Base-by-base conservation (phyloP, 2,113 vertebrate genomes). In the Azemiops feae region DNA sequence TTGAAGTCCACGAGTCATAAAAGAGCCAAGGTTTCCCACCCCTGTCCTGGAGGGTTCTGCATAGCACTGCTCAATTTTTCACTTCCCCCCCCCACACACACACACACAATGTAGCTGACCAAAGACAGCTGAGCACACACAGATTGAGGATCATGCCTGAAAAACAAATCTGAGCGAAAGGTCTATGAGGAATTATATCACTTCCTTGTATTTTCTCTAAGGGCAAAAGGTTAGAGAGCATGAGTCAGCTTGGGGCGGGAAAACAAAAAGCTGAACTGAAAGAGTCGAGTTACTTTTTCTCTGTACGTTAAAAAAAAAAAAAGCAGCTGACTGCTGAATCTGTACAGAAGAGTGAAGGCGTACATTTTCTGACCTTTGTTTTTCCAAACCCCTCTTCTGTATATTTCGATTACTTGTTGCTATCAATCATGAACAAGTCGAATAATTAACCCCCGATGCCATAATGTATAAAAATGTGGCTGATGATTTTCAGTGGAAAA, bases 171-270 rank as follows among this genome's bases (percentile, higher is more conserved):
- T 94, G 74, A 95, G 94, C 23, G 23, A 57, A 95, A 88, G 89
- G 91, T 60, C 91, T 45, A 34, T 74, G 94, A 94, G 93, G 34
- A 95, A 97, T 98, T 60, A 97, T 96, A 95, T 98, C 91, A 98
- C 97, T 98, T 98, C 97, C 97, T 97, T 95, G 93, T 95, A 95
- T 97, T 97, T 97, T 98, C 97, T 97, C 97, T 97, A 88, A 96
- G 97, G 97, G 96, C 95, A 95, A 93, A 96, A 96, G 95, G 94
- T 91, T 96, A 96, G 97, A 96, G 96, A 96, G 89, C 95, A 96
- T 98, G 97, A 98, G 96, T 98, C 96, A 98, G 93, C 94, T 88
- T 90, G 16, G 93, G 97, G 69, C 2, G 69, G 69, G 69, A 95
- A 97, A 97, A 69, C 30, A 5, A 97, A 54, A 45, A 30, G 1